Evolutionary conservation across 2,888 invertebrate genomes (phyloP), one percentile per base, ranked within the genome.

Genomic region (Molanna angustata): DNA sequence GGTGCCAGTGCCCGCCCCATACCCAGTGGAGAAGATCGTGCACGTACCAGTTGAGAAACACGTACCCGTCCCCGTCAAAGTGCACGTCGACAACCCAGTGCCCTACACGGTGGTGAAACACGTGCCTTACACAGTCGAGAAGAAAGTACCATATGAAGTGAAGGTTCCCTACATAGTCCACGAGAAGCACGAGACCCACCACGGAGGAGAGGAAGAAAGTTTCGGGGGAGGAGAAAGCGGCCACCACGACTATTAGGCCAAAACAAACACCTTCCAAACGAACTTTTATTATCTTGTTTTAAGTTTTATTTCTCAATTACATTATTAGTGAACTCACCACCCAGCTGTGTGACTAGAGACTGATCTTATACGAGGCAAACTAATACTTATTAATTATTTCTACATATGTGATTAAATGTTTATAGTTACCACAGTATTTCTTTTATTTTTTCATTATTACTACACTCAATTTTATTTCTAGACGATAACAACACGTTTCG

Each of bases 1-100:
- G 66, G 86, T 88, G 19, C 86, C 80, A 7, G 80, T 84, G 31
- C 86, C 87, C 13, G 81, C 79, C 6, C 87, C 86, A 18, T 87
- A 85, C 67, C 84, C 83, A 16, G 83, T 85, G 0, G 80, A 83
- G 63, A 83, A 82, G 64, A 75, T 82, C 31, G 76, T 85, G 32
- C 84, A 83, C 1, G 80, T 81, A 65, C 81, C 83, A 11, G 84
- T 84, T 1, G 84, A 84, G 65, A 80, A 72, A 80, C 83, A 70
- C 49, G 80, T 86, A 9, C 84, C 80, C 17, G 76, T 80, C 58
- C 85, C 85, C 17, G 85, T 86, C 0, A 79, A 83, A 52, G 73
- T 83, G 47, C 80, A 78, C 9, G 80, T 83, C 1, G 74, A 74
- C 63, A 83, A 73, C 67, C 86, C 74, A 56, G 77, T 73, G 62